Evolutionary conservation across 2,888 invertebrate genomes (phyloP).

Genomic region (Epistrophella euchroma): DNA sequence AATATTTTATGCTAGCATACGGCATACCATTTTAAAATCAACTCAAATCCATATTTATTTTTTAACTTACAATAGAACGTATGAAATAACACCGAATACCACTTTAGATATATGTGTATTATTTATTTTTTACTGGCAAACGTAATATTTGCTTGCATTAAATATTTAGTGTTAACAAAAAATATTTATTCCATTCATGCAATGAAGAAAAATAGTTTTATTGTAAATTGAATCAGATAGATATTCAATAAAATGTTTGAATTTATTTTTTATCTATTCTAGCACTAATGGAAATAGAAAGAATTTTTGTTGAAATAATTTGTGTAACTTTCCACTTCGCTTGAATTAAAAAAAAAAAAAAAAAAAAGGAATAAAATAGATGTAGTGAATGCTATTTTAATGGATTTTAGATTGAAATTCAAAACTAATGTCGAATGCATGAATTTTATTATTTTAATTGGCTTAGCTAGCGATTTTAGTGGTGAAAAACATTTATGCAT

Average conservation of each 20-base stretch:
- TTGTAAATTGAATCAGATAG: slow-evolving; percentile 10
- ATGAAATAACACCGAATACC: not conserved
- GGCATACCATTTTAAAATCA: not conserved
- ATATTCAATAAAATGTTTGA: not conserved
- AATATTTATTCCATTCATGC: not conserved
- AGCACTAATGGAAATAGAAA: not conserved
- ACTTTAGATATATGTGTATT: not conserved
- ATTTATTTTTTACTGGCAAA: not conserved
- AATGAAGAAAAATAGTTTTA: not conserved
- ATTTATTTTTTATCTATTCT: not conserved
- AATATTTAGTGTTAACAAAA: not conserved
- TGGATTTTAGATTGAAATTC: not conserved
- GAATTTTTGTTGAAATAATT: not conserved
- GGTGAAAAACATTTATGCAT: too few relatives aligned
- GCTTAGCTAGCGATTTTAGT: not conserved
- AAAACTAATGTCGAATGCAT: not conserved
- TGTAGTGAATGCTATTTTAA: not conserved
- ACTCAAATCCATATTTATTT: not conserved
- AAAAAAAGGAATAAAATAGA: not conserved
- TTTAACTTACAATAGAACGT: not conserved
- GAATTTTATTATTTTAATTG: not conserved
- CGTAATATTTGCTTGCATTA: not conserved
- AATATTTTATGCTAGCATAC: not conserved
- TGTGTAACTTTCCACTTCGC: not conserved
- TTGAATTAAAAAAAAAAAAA: not conserved